Base-by-base conservation (phyloP, 2,113 vertebrate species). In the Otus sunia region DNA sequence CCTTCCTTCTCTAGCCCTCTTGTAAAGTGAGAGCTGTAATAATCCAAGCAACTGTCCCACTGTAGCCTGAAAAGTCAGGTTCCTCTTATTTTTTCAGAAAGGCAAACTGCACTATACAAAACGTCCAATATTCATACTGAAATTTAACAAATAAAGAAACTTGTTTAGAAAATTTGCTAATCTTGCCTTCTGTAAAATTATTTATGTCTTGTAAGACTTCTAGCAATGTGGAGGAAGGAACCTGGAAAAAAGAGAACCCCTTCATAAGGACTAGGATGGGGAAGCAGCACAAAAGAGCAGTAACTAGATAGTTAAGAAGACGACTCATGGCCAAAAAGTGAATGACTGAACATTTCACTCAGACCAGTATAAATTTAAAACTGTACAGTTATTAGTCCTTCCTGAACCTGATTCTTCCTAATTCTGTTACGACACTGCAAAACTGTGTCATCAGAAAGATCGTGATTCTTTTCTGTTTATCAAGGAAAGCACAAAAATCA, bases 21-120 rank as follows among this genome's bases (percentile, higher is more conserved):
- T 64, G 64, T 55, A 77, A 92, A 92, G 87, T 5, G 13, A 68
- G 18, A 64, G 41, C 62, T 85, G 67, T 85, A 77, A 72, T 9
- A 53, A 74, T 39, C 32, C 60, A 92, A 59, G 6, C 36, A 63
- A 60, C 18, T 37, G 8, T 47, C 52, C 71, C 59, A 10, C 18
- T 34, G 13, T 3, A 91, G n/a, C 21, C 45, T 67, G 72, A 72
- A 45, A 83, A 80, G 5, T 59, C 74, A 86, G 5, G 7, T 18
- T 85, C 14, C n/a, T 71, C 37, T 49, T 11, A 4, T 22, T 53
- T 73, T 80, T 69, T 32, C 45, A 69, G 55, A 84, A 34, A 32
- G 8, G 12, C 59, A 89, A 77, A 86, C 34, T 1, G 0, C 1
- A 0, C 45, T 22, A 29, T 1, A 5, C 27, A 29, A 82, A 91